Base-by-base conservation (phyloP, 2,888 invertebrate genomes). In the Agrilus biguttatus region DNA sequence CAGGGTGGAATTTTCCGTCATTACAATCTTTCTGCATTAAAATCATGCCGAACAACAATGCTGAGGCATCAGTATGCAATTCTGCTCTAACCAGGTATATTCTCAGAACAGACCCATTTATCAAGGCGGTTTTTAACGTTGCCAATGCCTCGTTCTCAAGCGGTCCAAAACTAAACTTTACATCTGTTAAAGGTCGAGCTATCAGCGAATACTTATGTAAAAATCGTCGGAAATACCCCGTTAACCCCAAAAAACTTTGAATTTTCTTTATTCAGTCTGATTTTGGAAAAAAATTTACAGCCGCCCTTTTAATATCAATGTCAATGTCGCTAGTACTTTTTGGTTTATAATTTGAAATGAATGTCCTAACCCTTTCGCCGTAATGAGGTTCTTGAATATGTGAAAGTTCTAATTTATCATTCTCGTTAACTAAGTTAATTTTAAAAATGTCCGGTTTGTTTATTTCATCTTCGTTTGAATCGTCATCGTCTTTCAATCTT, bases 151-250 rank as follows among this genome's bases (percentile, higher is more conserved):
- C 3, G 28, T 33, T 38, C 38, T 5, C 49, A 39, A 14, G 32
- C 10, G 40, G 40, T 23, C 36, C 45, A 41, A 51, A 51, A 10
- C 14, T 35, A 34, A 52, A 53, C 21, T n/a, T 13, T 48, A n/a
- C 21, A 33, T 45, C 39, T 19, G 54, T 53, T 38, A 58, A 43
- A 33, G 56, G 56, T 43, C 53, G 55, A 1, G 60, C 59, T 17
- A 55, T 51, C 1, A 49, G 37, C 1, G 57, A 48, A 43, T 57
- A 60, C 23, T 23, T 23, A 7, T 44, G 44, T 8, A 61, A 50
- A 43, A 57, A 61, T 34, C 60, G 59, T 12, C 55, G 33, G 40
- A 60, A 61, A 47, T 57, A 58, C 14, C 54, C 53, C 1, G 57
- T 55, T 12, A 60, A 23, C 23, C 23, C 23, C 23, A 23, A 23